Percentiles rank a stretch among this genome's conserved stretches.
Evolutionary conservation across 2,113 vertebrate species (phyloP).

Genomic region (Asarcornis scutulata): DNA sequence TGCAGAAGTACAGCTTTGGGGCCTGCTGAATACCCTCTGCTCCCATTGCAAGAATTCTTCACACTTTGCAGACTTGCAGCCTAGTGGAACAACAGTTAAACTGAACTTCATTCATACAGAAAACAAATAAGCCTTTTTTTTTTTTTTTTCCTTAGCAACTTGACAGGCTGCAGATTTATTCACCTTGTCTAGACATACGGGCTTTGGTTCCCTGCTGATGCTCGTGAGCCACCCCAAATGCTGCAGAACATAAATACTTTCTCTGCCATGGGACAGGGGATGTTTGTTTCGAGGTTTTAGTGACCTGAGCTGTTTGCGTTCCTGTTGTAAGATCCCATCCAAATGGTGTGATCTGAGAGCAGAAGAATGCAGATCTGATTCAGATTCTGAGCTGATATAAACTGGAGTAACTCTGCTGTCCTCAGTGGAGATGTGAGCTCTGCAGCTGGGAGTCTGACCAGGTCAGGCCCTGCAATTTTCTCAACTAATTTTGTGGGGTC

Average conservation of each 20-base stretch:
- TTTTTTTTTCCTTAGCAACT: neutral
- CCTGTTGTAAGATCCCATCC: neutral
- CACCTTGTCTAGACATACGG: neutral
- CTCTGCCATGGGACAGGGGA: neutral
- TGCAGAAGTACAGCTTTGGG: conserved; percentile 42
- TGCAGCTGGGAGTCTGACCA: neutral
- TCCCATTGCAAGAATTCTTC: conserved; percentile 7
- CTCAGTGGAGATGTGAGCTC: neutral
- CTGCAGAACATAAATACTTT: neutral
- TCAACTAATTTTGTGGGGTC: neutral
- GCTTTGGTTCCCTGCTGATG: neutral
- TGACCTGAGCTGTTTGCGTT: neutral
- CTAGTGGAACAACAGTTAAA: conserved; percentile 33
- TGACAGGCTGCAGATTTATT: conserved; percentile 20
- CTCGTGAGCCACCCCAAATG: neutral
- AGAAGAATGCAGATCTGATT: neutral
- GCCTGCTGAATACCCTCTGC: neutral
- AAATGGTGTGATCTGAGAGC: neutral
- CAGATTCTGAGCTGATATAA: neutral
- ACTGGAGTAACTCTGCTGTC: neutral
- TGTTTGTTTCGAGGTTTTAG: neutral
- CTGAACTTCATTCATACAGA: conserved; percentile 32
- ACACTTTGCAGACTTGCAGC: conserved; percentile 18
- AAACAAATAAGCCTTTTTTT: conserved; percentile 20
- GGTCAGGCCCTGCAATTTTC: neutral